Base-by-base conservation (phyloP, 2,113 vertebrate species). In the Xerus inauris region DNA sequence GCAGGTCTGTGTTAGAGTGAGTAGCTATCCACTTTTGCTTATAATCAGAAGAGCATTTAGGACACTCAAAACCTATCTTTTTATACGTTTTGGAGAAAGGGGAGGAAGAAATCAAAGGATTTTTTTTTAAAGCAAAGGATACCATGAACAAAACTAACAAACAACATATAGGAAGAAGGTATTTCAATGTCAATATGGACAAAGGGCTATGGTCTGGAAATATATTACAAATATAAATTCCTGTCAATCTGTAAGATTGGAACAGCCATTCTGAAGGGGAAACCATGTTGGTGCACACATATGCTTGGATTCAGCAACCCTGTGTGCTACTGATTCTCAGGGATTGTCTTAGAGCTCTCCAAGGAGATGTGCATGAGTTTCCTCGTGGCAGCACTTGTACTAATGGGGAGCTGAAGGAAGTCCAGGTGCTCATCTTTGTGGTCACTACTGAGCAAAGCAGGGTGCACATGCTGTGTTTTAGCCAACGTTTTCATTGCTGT, bases 61-160 rank as follows among this genome's bases (percentile, higher is more conserved):
- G 7, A 14, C 69, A 77, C 35, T 84, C n/a, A 64, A 90, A 96
- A 64, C 71, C 69, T 47, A 75, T 64, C 73, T 87, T 40, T 69
- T 11, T 35, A 62, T 57, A 88, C 6, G 54, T 3, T 73, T 59
- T 89, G 10, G 96, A 32, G 85, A 89, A 35, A 11, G 6, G 3
- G 6, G 24, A 28, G 64, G 65, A 57, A n/a, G 8, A 16, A n/a
- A 42, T 35, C 20, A 26, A 83, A 40, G 42, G 2, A 6, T n/a
- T 76, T n/a, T 84, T 54, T 88, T 93, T 59, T 89, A 69, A 79
- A 71, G 38, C 35, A 72, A 89, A 81, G 8, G 19, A n/a, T 14
- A 45, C 16, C 19, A n/a, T 26, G 11, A 75, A 62, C n/a, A 94
- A 94, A 94, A 59, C 8, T 87, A 92, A 96, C 19, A 24, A 84